Evolutionary conservation across 2,113 vertebrate genomes (phyloP).

Genomic region (Carollia perspicillata): DNA sequence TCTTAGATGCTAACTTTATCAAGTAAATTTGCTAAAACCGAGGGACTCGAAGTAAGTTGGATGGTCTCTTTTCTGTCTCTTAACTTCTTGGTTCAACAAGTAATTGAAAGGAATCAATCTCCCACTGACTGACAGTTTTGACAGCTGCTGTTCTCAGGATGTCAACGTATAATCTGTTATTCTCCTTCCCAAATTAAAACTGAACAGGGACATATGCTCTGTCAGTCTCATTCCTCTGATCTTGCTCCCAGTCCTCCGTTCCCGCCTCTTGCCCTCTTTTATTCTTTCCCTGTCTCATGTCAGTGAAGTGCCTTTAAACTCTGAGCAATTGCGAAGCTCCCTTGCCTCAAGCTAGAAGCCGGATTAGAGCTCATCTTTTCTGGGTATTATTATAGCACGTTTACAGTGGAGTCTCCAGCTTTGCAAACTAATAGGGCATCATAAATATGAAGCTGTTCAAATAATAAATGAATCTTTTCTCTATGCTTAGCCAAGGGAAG

Average conservation of each 20-base stretch:
- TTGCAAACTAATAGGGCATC: slow-evolving; percentile 20
- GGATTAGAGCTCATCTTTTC: slow-evolving; percentile 5
- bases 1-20: not conserved
- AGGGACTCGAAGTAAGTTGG: not conserved
- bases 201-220: slow-evolving; percentile 74
- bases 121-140: slow-evolving; percentile 73
- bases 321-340: slow-evolving; percentile 5
- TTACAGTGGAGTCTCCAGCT: slow-evolving; percentile 27
- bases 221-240: slow-evolving; percentile 45
- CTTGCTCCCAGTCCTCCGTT: not conserved
- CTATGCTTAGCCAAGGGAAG: slow-evolving; percentile 68
- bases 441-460: slow-evolving; percentile 64
- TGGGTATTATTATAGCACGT: not conserved
- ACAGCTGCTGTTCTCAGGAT: slow-evolving; percentile 71
- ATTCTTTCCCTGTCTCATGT: not conserved
- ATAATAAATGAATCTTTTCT: slow-evolving; percentile 69
- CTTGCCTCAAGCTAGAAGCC: slow-evolving; percentile 15
- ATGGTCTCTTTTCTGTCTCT: slow-evolving; percentile 25
- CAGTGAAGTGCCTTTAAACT: not conserved
- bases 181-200: slow-evolving; percentile 62
- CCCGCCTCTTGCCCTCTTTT: not conserved
- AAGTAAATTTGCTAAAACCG: not conserved
- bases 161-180: slow-evolving; percentile 69
- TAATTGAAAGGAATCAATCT: slow-evolving; percentile 70
- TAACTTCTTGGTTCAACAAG: slow-evolving; percentile 66